Evolutionary conservation across 2,888 invertebrate species (phyloP), one percentile per base, ranked within the genome.

Genomic region (Athripsodes cinereus): DNA sequence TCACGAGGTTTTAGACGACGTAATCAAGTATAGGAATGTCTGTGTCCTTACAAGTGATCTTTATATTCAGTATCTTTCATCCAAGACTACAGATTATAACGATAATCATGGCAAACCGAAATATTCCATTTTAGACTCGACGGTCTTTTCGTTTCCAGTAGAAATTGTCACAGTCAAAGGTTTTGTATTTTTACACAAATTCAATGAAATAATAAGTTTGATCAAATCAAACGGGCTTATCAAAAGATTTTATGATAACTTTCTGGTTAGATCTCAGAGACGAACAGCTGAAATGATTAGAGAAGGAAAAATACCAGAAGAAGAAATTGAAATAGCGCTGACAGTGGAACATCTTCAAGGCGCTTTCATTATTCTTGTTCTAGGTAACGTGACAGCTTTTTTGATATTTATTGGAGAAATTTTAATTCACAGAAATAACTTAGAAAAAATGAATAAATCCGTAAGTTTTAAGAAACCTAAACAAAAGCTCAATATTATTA

Each of bases 141-240:
- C 67, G 19, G 66, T 71, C 1, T 67, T 69, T 2, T 67, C 66
- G 13, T 69, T 67, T 64, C 70, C 70, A 1, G 60, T 71, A 3
- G 69, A 69, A 64, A 68, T 72, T 64, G 57, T 69, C n/a, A 66
- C 69, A 64, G 63, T 66, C 5, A 70, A 70, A 63, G 71, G 71
- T 2, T 71, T 71, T 64, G 70, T 68, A 22, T 64, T 71, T 11
- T 66, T 63, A 18, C 56, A 64, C 2, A 53, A 62, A 49, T 67
- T 72, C 52, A 65, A 69, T 53, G 47, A 55, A 3, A 58, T 69
- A 34, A 64, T 72, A 5, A 60, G 65, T 22, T 58, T 67, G 44
- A 66, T 70, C 3, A 65, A 66, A n/a, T 66, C 66, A 2, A 67
- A 66, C n/a, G 72, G 69, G n/a, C 57, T 69, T 10, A 61, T 68